Evolutionary conservation across 2,797 vertebrate genomes (phyloP).

Genomic region (Discoglossus pictus): DNA sequence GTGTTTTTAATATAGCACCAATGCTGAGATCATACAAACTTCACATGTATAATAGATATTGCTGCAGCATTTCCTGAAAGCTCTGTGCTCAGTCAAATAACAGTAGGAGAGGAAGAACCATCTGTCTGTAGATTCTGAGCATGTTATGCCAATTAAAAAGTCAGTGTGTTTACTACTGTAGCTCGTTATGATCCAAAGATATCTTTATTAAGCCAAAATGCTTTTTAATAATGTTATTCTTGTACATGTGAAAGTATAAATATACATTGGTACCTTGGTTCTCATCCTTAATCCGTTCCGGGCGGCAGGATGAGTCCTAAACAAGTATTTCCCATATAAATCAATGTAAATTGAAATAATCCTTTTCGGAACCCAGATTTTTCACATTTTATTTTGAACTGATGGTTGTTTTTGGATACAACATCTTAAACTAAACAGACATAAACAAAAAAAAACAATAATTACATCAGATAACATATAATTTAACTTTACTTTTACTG

Average conservation of each 20-base stretch:
- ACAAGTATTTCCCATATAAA: no score
- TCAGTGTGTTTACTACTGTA: constrained; percentile 66
- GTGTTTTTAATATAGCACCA: constrained; percentile 19
- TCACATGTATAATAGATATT: constrained; percentile 13
- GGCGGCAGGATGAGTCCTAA: no score
- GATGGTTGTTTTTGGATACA: no score
- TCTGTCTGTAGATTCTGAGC: constrained; percentile 67
- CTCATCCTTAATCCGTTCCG: no score
- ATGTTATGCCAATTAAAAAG: constrained; percentile 75
- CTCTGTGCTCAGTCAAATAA: constrained; percentile 66
- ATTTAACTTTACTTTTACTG: no score
- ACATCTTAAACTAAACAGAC: no score
- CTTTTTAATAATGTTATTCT: neutral
- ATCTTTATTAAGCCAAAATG: constrained; percentile 6
- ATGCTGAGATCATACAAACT: neutral
- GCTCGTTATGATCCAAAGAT: constrained; percentile 58
- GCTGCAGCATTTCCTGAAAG: constrained; percentile 44
- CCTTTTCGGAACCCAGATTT: no score
- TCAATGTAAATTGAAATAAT: no score
- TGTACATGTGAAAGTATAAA: constrained; percentile 27
- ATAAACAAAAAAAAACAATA: no score
- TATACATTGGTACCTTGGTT: no score
- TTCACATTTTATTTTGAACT: no score
- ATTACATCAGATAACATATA: no score
- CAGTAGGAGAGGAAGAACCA: constrained; percentile 69